These are phyloP conservation scores for Neotoma lepida DNA, from an alignment of 2,113 vertebrate genomes.

Conservation along the genomic window DNA sequence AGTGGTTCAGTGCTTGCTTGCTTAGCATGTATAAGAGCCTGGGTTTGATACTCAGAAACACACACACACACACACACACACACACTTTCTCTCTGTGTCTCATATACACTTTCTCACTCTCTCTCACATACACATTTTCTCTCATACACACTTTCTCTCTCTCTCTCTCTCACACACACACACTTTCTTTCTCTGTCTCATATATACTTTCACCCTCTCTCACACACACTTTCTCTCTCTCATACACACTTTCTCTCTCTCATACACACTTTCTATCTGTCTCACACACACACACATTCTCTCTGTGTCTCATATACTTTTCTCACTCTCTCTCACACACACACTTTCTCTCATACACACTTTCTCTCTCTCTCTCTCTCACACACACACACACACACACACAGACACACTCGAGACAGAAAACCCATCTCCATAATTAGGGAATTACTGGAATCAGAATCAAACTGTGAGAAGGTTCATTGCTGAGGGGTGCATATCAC, in stretches of 20 bases:
- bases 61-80: too few species aligned
- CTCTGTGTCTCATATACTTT: too few species aligned
- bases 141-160: not conserved
- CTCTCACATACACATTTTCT: too few species aligned
- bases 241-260: too few species aligned
- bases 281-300: too few species aligned
- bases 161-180: not conserved
- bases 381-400: not conserved
- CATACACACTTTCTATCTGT: too few species aligned
- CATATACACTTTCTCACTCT: not conserved
- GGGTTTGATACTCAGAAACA: not conserved
- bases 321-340: too few species aligned
- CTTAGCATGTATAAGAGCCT: not conserved
- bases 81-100: too few species aligned
- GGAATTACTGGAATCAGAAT: slow-evolving; percentile 75
- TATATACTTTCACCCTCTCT: too few species aligned
- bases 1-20: not conserved
- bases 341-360: too few species aligned
- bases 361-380: too few species aligned
- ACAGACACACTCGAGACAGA: slow-evolving; percentile 64
- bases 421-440: slow-evolving; percentile 83
- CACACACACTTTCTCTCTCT: not conserved
- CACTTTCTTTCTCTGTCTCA: too few species aligned
- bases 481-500: not conserved
- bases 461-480: not conserved